Percentiles rank a stretch among this genome's conserved stretches.
These are phyloP conservation scores for Epicauta chinensis DNA, from an alignment of 1,140 invertebrate genomes.

Conservation along the genomic window DNA sequence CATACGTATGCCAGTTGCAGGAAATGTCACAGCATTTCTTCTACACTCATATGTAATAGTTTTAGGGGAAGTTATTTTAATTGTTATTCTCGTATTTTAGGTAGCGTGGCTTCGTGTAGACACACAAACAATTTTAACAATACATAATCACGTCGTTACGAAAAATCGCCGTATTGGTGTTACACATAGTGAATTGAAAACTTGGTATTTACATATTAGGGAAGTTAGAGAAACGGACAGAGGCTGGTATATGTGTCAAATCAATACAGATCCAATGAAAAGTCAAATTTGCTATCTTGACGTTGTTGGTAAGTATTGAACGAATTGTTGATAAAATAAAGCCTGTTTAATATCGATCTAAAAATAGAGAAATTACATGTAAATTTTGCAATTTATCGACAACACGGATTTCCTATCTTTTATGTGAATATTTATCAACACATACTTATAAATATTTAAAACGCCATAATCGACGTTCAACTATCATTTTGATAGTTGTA, in stretches of 20 bases:
- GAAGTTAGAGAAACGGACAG: conserved; percentile 71
- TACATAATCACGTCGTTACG: conserved; percentile 81
- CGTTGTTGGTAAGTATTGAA: conserved; percentile 66
- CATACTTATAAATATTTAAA: too few species aligned
- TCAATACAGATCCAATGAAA: conserved; percentile 90
- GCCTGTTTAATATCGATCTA: too few species aligned
- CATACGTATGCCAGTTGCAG: conserved; percentile 12
- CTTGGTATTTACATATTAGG: conserved; percentile 78
- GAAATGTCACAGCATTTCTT: conserved; percentile 15
- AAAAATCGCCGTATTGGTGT: conserved; percentile 80
- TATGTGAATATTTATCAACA: too few species aligned
- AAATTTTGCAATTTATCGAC: too few species aligned
- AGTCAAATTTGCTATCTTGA: conserved; percentile 81
- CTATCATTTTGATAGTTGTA: too few species aligned
- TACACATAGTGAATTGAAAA: conserved; percentile 71
- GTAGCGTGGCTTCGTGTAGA: conserved; percentile 85
- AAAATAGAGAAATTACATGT: too few species aligned
- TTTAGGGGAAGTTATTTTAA: conserved; percentile 1
- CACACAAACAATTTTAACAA: conserved; percentile 85
- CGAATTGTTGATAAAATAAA: too few species aligned
- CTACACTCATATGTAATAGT: too few species aligned
- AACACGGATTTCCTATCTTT: too few species aligned
- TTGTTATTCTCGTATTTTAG: conserved; percentile 53
- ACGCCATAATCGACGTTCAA: too few species aligned
- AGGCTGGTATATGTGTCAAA: conserved; percentile 84